phyloP scores from a whole-genome alignment of 2,797 vertebrate genomes.

The Gorsachius magnificus region DNA sequence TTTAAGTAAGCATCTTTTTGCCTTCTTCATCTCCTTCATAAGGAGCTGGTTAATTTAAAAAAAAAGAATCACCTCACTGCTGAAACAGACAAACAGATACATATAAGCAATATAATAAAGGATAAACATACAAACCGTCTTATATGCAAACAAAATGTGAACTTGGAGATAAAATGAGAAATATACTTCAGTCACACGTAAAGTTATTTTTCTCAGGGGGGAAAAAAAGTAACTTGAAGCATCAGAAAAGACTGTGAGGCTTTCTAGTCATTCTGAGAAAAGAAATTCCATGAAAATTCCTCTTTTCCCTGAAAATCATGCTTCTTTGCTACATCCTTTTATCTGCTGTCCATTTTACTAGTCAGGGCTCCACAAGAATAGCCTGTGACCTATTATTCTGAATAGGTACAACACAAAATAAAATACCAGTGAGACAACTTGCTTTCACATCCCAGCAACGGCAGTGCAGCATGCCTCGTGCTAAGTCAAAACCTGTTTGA shows the following conservation, averaged over 20 bases:
- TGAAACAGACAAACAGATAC: background rate
- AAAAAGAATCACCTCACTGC: background rate
- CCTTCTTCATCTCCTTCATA: background rate
- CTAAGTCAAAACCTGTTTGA: background rate
- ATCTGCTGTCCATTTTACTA: background rate
- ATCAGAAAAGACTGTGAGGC: background rate
- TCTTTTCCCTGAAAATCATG: background rate
- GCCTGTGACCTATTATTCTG: background rate
- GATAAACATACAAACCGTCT: background rate
- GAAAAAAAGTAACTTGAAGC: background rate
- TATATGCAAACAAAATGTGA: background rate
- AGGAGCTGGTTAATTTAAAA: background rate
- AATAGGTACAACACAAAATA: background rate
- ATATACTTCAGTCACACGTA: background rate
- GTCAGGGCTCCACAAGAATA: background rate
- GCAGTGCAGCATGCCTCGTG: background rate
- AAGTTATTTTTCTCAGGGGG: background rate
- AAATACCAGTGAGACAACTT: background rate
- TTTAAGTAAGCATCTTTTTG: background rate
- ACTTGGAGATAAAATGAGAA: background rate
- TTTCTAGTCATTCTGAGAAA: background rate
- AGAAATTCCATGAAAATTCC: background rate
- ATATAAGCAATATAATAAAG: background rate
- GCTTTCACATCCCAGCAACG: background rate
- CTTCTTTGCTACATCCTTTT: background rate